These are phyloP conservation scores for Drosophila neocordata DNA, from an alignment of 1,140 invertebrate genomes.

Conservation along the genomic window DNA sequence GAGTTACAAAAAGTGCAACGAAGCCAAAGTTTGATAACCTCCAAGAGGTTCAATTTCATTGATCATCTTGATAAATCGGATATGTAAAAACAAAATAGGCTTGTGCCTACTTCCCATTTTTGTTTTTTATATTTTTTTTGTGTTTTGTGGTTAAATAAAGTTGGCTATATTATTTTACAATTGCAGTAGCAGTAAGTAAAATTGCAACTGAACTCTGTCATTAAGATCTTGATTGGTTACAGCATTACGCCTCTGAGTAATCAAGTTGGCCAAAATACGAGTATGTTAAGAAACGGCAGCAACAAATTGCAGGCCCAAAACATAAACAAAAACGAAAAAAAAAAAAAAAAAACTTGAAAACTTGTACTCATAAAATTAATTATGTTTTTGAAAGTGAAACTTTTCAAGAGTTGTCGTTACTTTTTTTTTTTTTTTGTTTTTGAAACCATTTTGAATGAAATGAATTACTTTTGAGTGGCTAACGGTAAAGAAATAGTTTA, in stretches of 20 bases:
- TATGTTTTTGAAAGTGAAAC: constrained; percentile 74
- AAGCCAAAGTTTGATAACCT: constrained; percentile 62
- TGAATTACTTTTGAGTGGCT: neutral
- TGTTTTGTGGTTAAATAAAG: constrained; percentile 51
- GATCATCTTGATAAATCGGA: constrained; percentile 57
- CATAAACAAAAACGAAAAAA: neutral
- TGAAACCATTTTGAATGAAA: constrained; percentile 33
- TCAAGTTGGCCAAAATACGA: constrained; percentile 32
- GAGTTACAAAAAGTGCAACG: neutral
- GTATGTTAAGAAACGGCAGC: constrained; percentile 35
- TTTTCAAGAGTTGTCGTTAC: constrained; percentile 35
- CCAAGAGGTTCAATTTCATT: constrained; percentile 42
- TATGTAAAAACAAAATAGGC: constrained; percentile 38
- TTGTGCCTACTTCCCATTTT: constrained; percentile 2
- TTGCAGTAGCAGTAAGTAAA: constrained; percentile 21
- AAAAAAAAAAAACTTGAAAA: constrained; percentile 32
- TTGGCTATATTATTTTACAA: constrained; percentile 53
- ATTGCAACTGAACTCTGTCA: constrained; percentile 39
- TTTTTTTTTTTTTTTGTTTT: constrained; percentile 12
- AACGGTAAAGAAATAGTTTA: neutral
- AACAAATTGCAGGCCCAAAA: constrained; percentile 24
- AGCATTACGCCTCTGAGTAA: constrained; percentile 32
- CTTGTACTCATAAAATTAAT: constrained; percentile 69
- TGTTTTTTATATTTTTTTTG: neutral
- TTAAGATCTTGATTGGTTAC: constrained; percentile 33